A percentile compares a stretch with the other conserved stretches of the same genome.
phyloP scores from a whole-genome alignment of 2,113 vertebrate genomes.

The mouse (Mus musculus) region GRCm39 chr1:170023001-170023500 shows the following conservation, averaged over 20 bases:
- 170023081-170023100: background rate
- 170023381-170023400: background rate
- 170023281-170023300: background rate
- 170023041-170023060: background rate
- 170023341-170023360: background rate
- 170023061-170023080: background rate
- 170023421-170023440: constrained; percentile 25
- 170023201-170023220: constrained; percentile 67
- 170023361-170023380: background rate
- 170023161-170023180: constrained; percentile 2
- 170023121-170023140: background rate
- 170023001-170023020: constrained; percentile 44
- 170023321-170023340: background rate
- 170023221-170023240: constrained; percentile 44
- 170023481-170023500: background rate
- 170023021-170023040: background rate
- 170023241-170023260: constrained; percentile 24
- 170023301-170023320: background rate
- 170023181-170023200: constrained; percentile 47
- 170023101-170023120: background rate
- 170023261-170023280: background rate
- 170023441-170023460: background rate
- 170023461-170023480: background rate
- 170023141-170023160: background rate
- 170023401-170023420: constrained; percentile 35